phyloP scores from a whole-genome alignment of 2,888 invertebrate genomes.

The Acronicta leporina region DNA sequence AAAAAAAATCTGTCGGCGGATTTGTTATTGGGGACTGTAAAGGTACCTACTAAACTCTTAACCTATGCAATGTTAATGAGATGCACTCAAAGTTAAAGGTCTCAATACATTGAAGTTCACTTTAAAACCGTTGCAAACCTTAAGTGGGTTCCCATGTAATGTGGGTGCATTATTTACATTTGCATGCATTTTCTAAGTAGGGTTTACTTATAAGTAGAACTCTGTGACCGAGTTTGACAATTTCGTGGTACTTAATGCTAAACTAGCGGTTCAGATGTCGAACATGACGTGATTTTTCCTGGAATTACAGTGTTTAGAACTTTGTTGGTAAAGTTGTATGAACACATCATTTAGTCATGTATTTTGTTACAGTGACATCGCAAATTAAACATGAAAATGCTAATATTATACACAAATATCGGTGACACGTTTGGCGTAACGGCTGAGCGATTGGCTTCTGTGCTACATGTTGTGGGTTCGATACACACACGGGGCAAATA shows the following conservation, averaged over 20 bases:
- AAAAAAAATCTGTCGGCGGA: too few relatives aligned
- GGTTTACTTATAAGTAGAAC: constrained; percentile 29
- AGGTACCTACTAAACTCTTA: too few relatives aligned
- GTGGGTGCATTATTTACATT: constrained; percentile 49
- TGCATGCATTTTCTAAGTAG: constrained; percentile 49
- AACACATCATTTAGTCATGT: constrained; percentile 11
- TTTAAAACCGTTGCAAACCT: constrained; percentile 52
- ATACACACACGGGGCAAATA: too few relatives aligned
- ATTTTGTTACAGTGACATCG: constrained; percentile 10
- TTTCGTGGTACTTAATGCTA: constrained; percentile 37
- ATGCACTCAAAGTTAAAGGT: constrained; percentile 60
- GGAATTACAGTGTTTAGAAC: constrained; percentile 15
- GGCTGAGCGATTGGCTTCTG: too few relatives aligned
- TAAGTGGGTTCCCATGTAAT: constrained; percentile 52
- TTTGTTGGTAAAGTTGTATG: constrained; percentile 1
- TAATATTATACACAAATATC: too few relatives aligned
- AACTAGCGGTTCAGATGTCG: constrained; percentile 3
- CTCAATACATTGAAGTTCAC: constrained; percentile 59
- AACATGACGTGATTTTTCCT: constrained; percentile 34
- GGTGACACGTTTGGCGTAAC: too few relatives aligned
- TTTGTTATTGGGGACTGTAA: too few relatives aligned
- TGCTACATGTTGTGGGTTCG: too few relatives aligned
- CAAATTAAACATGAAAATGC: neutral
- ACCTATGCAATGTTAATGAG: too few relatives aligned
- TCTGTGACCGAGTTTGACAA: constrained; percentile 45